Evolutionary conservation across 2,888 invertebrate species (phyloP), one percentile per base, ranked within the genome.

Genomic region (Acanthosoma haemorrhoidale): DNA sequence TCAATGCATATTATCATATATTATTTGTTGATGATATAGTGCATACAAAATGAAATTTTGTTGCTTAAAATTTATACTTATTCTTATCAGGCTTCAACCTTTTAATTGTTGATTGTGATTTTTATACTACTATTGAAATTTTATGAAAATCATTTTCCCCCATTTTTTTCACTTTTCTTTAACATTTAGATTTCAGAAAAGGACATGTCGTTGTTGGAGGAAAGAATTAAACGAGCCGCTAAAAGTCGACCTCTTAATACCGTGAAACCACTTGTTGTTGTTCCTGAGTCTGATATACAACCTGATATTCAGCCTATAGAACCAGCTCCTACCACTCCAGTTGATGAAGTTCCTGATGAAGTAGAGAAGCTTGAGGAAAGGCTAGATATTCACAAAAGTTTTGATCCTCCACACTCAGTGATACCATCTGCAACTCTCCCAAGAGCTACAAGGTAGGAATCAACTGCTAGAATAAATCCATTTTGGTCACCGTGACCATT

Each of bases 181-280:
- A 34, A 21, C 18, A 76, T 74, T 61, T 79, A 92, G 89, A 87
- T 94, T 77, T 92, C 90, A 1, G 96, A 97, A 79, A 98, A 99
- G 81, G 98, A 98, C 78, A 85, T 92, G 78, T 93, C 94, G 0
- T 84, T 97, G 76, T 82, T 99, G 60, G 97, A 98, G 77, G 98
- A 99, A 81, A 86, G 98, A 59, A 96, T 99, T 70, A 97, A 97
- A 79, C 86, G 98, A 29, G 90, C 94, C 1, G 87, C 88, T 72
- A 90, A 91, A 79, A 79, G 77, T 70, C 75, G 79, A 43, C 76
- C 78, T 18, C 75, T 76, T 15, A 75, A 78, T 63, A 75, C 77
- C 43, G 75, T 75, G 15, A 81, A 81, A 82, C 76, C 85, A 80
- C 18, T 66, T n/a, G 61, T 61, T 25, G 38, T 34, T 61, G 38